Conservation (phyloP, 2,113 vertebrate species). For the Pelmatolapia mariae region DNA sequence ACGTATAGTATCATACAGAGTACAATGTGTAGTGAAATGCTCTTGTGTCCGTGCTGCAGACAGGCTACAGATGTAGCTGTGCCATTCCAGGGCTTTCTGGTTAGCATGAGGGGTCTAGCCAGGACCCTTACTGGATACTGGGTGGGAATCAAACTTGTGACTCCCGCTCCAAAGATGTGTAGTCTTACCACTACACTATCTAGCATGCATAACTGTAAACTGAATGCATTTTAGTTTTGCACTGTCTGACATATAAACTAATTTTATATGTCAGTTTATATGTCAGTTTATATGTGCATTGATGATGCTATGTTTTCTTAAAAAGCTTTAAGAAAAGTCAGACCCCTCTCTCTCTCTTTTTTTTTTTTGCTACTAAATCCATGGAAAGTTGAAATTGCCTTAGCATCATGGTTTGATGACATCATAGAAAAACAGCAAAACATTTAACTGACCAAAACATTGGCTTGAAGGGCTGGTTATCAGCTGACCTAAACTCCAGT, state of each 20-base stretch:
- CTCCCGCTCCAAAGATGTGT: not conserved
- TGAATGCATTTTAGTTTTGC: not conserved
- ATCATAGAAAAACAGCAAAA: not conserved
- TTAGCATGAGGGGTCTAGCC: not conserved
- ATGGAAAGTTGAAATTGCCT: not conserved
- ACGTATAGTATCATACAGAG: not conserved
- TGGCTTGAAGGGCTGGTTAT: not conserved
- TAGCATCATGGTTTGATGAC: not conserved
- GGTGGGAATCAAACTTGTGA: not conserved
- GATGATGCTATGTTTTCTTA: not conserved
- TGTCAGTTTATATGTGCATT: not conserved
- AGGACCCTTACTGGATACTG: not conserved
- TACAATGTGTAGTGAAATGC: not conserved
- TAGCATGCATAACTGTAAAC: not conserved
- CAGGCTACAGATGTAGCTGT: not conserved
- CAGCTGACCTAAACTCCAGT: not conserved
- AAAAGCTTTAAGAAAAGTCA: not conserved
- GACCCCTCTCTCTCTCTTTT: not conserved
- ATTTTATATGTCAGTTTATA: not conserved
- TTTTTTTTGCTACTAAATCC: not conserved
- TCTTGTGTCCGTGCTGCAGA: not conserved
- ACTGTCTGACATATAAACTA: not conserved
- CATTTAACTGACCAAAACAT: not conserved
- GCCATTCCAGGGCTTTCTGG: not conserved
- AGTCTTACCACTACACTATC: not conserved